Base-by-base conservation (phyloP, 23 tunicate genomes). In the Ascidia mentula region DNA sequence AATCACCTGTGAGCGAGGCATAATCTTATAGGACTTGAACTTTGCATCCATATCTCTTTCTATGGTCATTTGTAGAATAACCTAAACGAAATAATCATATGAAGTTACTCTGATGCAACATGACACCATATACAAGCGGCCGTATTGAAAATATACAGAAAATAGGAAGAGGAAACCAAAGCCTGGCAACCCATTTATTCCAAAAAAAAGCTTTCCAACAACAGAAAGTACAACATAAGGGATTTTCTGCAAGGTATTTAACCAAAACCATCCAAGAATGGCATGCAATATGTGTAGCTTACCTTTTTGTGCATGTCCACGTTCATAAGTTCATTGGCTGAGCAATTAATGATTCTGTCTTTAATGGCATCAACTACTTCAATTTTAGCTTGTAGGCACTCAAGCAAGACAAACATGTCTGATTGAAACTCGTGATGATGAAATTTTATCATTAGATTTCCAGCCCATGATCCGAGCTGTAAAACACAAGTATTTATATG, bases 381-480 rank as follows among this genome's bases (percentile, higher is more conserved):
- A 18, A 92, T 59, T 46, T 36, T 46, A 0, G 90, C 97, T 24
- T 59, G 46, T 6, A 45, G 69, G 37, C 84, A 87, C 69, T 84
- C 86, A 38, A 93, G 73, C 42, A 93, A 17, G 15, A 60, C 72
- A 69, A 81, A 84, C 18, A 88, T 71, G 69, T 93, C 98, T 32
- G 98, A 93, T 33, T 93, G 98, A 77, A 93, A 93, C 30, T 93
- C 93, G 13, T 34, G 59, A 82, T 93, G 92, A 0, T 34, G 61
- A 35, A 76, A 40, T 70, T 88, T 93, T 40, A 84, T 32, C 87
- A 84, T 84, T 46, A 93, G 37, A 59, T 93, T 93, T 5, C 98
- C 98, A 73, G 87, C 86, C 98, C 98, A 93, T 6, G 98, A 93
- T 18, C 75, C 98, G 36, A 65, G 74, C 97, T 92, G 72, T 1